phyloP scores from a whole-genome alignment of 2,797 vertebrate genomes.

The Tolypeutes matacus region DNA sequence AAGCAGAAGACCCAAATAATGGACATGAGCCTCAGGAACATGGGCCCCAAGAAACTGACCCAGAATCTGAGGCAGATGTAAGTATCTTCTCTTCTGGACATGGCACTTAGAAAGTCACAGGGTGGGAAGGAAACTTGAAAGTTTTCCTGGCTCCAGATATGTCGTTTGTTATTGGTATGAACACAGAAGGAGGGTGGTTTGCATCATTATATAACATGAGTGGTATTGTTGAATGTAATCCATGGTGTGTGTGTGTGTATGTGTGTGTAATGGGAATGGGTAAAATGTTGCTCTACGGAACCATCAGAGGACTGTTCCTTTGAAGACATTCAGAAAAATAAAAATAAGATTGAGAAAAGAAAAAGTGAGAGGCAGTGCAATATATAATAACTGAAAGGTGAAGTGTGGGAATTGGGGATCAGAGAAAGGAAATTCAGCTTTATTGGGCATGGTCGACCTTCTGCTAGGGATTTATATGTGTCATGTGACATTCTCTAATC shows the following conservation, averaged over 20 bases:
- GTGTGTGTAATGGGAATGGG: neutral
- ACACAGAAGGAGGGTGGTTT: neutral
- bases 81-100: slow-evolving; percentile 13
- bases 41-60: slow-evolving; percentile 82
- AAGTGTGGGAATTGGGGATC: neutral
- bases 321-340: neutral
- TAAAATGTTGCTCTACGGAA: neutral
- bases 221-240: neutral
- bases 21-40: slow-evolving; percentile 84
- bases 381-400: neutral
- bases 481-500: neutral
- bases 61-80: slow-evolving; percentile 83
- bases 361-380: neutral
- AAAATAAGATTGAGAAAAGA: neutral
- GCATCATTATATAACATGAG: fast-evolving
- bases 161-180: neutral
- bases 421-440: neutral
- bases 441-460: fast-evolving
- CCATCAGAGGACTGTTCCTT: neutral
- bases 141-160: neutral
- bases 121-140: neutral
- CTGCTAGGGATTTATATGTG: fast-evolving
- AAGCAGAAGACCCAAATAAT: slow-evolving; percentile 88
- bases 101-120: neutral
- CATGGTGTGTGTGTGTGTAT: fast-evolving